Evolutionary conservation across 2,113 vertebrate genomes (phyloP), one percentile per base, ranked within the genome.

Genomic region (Triplophysa dalaica): DNA sequence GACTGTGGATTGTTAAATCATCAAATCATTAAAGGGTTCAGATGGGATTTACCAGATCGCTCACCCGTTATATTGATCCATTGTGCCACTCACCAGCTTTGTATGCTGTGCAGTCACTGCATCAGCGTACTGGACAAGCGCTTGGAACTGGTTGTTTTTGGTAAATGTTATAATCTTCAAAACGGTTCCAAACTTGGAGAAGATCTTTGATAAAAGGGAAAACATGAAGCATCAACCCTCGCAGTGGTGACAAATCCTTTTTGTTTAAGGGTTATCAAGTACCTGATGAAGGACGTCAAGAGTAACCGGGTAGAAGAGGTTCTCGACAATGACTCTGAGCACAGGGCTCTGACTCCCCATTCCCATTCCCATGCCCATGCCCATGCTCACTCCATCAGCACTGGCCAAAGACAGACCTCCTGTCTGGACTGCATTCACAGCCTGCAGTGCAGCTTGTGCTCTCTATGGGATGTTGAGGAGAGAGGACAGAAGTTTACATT

Each of bases 241-340:
- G 5, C 54, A 58, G 54, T 21, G 19, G 50, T 3, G 5, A 21
- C 54, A 10, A 56, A 56, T 8, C 16, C 0, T 0, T 21, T 2
- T 58, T n/a, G 2, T 8, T 16, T 8, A 63, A 22, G 1, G 19
- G 19, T 12, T 14, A 8, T 8, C 9, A 7, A 22, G 17, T 89
- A 99, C 97, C 97, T 99, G 97, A 83, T 99, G 96, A 9, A 99
- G 91, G 8, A 99, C 97, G n/a, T 99, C 97, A 65, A 99, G 90
- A 61, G 97, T 98, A 85, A 99, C 97, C 0, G 97, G 97, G 78
- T 99, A 98, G 88, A 99, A 98, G 10, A 99, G 96, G 81, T 99
- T 98, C 84, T 99, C 97, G 81, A 99, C 96, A 1, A 99, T 98
- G 88, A 98, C 95, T 81, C 97, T 89, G 9, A 99, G 93, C 24